phyloP scores from a whole-genome alignment of 2,113 vertebrate species.

The Lipophrys pholis region DNA sequence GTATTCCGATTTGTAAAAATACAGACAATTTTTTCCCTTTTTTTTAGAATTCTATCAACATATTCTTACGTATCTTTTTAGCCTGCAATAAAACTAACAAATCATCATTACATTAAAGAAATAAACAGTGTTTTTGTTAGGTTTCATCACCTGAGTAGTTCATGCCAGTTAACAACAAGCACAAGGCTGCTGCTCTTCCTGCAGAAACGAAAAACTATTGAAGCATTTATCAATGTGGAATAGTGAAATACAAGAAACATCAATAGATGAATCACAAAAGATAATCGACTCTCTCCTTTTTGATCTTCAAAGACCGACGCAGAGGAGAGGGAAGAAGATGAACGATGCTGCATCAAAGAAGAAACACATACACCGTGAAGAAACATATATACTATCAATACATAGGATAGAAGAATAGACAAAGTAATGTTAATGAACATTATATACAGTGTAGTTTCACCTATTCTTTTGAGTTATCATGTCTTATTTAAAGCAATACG shows the following conservation, averaged over 20 bases:
- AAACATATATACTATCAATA: not conserved
- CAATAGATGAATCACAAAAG: not conserved
- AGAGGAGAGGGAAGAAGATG: not conserved
- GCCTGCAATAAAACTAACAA: not conserved
- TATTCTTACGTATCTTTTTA: no score
- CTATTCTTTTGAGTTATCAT: no score
- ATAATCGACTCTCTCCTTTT: not conserved
- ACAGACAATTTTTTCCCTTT: no score
- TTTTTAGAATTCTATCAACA: no score
- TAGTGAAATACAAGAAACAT: not conserved
- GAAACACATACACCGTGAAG: not conserved
- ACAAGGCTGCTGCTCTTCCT: not conserved
- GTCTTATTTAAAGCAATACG: not conserved
- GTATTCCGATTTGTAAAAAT: no score
- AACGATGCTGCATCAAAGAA: not conserved
- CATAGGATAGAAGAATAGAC: not conserved
- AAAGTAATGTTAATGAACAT: not conserved
- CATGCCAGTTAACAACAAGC: not conserved
- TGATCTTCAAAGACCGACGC: not conserved
- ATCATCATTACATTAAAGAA: not conserved
- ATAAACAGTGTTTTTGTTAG: not conserved
- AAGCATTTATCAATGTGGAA: not conserved
- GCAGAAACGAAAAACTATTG: not conserved
- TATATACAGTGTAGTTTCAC: no score
- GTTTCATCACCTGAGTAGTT: not conserved